Evolutionary conservation across 2,888 invertebrate genomes (phyloP).

Genomic region (Diaprepes abbreviatus): DNA sequence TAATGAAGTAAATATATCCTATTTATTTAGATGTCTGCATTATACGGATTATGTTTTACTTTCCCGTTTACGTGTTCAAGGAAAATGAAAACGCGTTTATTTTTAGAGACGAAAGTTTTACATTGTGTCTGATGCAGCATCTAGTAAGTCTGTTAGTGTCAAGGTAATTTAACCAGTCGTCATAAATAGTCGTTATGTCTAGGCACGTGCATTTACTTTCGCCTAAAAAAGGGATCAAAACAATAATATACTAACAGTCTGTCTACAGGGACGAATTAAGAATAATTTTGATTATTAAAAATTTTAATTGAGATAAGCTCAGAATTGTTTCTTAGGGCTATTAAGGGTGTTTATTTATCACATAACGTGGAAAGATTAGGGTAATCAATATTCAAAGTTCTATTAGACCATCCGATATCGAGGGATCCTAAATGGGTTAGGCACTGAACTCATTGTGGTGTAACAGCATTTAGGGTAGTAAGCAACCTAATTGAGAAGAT

Average conservation of each 20-base stretch:
- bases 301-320: no score
- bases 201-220: slow-evolving; percentile 62
- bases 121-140: slow-evolving; percentile 45
- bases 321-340: no score
- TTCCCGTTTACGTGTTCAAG: slow-evolving; percentile 54
- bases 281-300: no score
- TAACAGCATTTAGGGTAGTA: no score
- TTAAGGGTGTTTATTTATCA: no score
- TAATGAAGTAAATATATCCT: slow-evolving; percentile 35
- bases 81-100: slow-evolving; percentile 54
- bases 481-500: no score
- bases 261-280: slow-evolving; percentile 13
- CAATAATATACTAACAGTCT: slow-evolving; percentile 16
- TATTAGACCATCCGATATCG: no score
- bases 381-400: no score
- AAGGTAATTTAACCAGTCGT: slow-evolving; percentile 67
- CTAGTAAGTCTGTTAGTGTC: slow-evolving; percentile 66
- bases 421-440: no score
- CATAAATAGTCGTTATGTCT: slow-evolving; percentile 63
- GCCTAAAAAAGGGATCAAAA: slow-evolving; percentile 63
- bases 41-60: slow-evolving; percentile 50
- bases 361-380: no score
- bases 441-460: no score
- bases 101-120: slow-evolving; percentile 53
- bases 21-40: slow-evolving; percentile 46